A percentile compares a stretch with the other conserved stretches of the same genome.
These are phyloP conservation scores for Sapayoa aenigma DNA, from an alignment of 2,113 vertebrate species.

Conservation along the genomic window DNA sequence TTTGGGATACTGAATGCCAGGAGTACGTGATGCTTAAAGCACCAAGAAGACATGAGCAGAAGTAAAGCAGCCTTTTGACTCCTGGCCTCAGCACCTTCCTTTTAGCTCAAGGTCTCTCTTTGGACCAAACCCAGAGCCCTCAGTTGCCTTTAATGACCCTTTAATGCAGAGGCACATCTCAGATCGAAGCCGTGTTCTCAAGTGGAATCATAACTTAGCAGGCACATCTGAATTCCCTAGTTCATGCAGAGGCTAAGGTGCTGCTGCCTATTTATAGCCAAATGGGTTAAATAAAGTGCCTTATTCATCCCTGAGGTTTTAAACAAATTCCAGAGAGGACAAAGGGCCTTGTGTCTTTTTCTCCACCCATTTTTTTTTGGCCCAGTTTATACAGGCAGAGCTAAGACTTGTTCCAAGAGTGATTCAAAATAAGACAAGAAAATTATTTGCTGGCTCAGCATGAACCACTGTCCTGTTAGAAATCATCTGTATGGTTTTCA, in stretches of 20 bases:
- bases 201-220: not conserved
- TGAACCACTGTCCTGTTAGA: not conserved
- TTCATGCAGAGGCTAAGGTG: not conserved
- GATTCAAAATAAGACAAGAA: slow-evolving; percentile 13
- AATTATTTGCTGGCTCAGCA: slow-evolving; percentile 35
- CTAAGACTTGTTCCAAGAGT: slow-evolving; percentile 10
- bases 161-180: not conserved
- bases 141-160: not conserved
- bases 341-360: slow-evolving; percentile 49
- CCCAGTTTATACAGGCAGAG: not conserved
- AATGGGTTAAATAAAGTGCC: slow-evolving; percentile 47
- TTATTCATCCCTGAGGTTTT: slow-evolving; percentile 45
- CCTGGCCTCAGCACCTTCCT: not conserved
- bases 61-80: not conserved
- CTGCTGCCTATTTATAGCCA: slow-evolving; percentile 38
- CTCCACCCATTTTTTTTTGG: slow-evolving; percentile 10
- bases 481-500: not conserved
- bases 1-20: not conserved
- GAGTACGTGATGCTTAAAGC: not conserved
- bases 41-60: not conserved
- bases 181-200: not conserved
- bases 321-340: slow-evolving; percentile 52
- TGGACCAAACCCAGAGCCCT: not conserved
- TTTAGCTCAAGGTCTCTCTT: not conserved
- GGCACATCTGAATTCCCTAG: not conserved